Percentiles rank a stretch among this genome's conserved stretches.
These are phyloP conservation scores for Acleris sparsana DNA, from an alignment of 2,888 invertebrate species.

Conservation along the genomic window DNA sequence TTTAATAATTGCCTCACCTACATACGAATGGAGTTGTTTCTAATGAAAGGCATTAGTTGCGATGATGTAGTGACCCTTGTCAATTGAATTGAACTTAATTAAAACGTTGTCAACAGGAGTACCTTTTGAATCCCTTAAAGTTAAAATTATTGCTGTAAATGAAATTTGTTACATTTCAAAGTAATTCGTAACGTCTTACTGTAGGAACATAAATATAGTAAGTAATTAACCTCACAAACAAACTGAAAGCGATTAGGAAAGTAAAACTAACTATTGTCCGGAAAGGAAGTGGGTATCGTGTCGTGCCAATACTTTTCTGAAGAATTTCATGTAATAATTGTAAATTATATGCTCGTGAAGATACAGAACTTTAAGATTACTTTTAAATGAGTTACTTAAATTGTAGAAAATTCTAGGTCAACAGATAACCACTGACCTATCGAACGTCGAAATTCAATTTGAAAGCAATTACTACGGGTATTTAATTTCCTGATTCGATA, in stretches of 20 bases:
- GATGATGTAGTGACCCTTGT: neutral
- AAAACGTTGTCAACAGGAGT: no score
- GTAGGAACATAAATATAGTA: slow-evolving; percentile 2
- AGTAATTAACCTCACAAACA: slow-evolving; percentile 5
- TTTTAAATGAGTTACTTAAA: no score
- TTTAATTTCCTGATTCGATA: slow-evolving; percentile 28
- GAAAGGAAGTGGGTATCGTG: neutral
- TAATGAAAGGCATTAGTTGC: neutral
- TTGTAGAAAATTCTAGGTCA: neutral
- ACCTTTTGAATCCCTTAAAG: no score
- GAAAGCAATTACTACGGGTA: slow-evolving; percentile 26
- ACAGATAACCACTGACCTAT: slow-evolving; percentile 2
- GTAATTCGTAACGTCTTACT: slow-evolving; percentile 1
- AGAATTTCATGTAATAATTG: neutral
- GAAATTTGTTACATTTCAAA: no score
- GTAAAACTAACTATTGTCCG: neutral
- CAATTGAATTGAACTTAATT: neutral
- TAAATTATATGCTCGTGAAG: no score
- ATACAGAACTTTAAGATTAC: no score
- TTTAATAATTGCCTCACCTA: slow-evolving; percentile 39
- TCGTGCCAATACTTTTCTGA: neutral
- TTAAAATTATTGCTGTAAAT: no score
- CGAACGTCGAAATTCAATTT: slow-evolving; percentile 27
- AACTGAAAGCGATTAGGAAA: neutral
- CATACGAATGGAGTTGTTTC: slow-evolving; percentile 1